Evolutionary conservation across 2,888 invertebrate species (phyloP).

Genomic region (Pantelozetes paolii): DNA sequence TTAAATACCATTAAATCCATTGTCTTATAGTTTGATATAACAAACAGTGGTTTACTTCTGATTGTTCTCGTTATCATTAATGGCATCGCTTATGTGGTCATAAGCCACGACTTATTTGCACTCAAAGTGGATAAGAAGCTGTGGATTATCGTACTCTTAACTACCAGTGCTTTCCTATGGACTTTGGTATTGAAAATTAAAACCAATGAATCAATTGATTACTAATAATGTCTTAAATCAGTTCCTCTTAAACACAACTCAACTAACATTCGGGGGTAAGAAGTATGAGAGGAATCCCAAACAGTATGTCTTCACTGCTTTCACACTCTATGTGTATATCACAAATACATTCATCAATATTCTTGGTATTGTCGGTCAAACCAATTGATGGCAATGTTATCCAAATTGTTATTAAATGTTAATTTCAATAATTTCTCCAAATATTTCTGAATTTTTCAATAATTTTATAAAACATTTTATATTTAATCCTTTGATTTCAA

Average conservation of each 20-base stretch:
- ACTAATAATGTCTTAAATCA: background rate
- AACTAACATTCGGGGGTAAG: constrained; percentile 3
- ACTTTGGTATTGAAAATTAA: background rate
- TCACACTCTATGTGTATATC: background rate
- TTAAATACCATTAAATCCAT: background rate
- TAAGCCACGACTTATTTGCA: background rate
- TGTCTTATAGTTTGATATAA: background rate
- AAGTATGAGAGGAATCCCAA: constrained; percentile 10
- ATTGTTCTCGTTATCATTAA: background rate
- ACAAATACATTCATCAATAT: background rate
- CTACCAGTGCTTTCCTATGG: background rate
- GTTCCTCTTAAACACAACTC: constrained; percentile 11
- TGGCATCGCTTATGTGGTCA: background rate
- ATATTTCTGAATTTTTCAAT: no score
- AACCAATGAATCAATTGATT: background rate
- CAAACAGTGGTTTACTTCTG: background rate
- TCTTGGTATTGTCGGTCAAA: background rate
- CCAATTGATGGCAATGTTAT: no score
- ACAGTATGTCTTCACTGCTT: background rate
- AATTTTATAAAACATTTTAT: no score
- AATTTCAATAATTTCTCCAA: no score
- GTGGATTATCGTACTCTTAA: background rate
- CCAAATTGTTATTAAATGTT: no score
- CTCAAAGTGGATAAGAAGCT: background rate
- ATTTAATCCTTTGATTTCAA: no score